Percentiles rank a stretch among this genome's conserved stretches.
phyloP scores from a whole-genome alignment of 2,113 vertebrate genomes.

The Urocolius indicus region DNA sequence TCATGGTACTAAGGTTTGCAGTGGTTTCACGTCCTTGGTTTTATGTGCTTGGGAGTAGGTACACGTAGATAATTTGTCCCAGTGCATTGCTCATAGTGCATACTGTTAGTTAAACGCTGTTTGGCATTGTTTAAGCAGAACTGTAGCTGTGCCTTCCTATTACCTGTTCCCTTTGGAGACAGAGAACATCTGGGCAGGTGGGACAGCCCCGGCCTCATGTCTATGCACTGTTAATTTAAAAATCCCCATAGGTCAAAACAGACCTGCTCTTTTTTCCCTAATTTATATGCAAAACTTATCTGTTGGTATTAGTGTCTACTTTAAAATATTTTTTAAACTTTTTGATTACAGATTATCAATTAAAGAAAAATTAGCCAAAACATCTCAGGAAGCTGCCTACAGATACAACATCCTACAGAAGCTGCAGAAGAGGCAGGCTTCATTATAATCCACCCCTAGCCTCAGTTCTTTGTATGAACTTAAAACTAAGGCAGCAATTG shows the following conservation, averaged over 20 bases:
- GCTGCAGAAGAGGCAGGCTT: not conserved
- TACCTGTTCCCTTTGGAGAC: not conserved
- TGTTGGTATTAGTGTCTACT: not conserved
- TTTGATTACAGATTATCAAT: not conserved
- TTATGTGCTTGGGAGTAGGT: not conserved
- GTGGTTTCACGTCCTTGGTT: not conserved
- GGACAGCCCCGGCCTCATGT: not conserved
- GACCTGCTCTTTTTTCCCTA: not conserved
- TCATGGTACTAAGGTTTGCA: not conserved
- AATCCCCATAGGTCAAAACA: not conserved
- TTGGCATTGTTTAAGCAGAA: not conserved
- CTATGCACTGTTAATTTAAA: not conserved
- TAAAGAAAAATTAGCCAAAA: not conserved
- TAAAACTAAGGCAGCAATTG: not conserved
- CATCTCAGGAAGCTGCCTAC: not conserved
- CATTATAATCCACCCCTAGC: not conserved
- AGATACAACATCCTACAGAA: not conserved
- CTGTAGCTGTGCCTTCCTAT: not conserved
- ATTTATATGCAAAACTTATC: not conserved
- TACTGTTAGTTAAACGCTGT: not conserved
- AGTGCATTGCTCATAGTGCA: not conserved
- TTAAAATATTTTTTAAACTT: not conserved
- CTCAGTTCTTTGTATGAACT: not conserved
- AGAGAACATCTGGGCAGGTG: not conserved
- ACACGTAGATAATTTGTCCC: not conserved